phyloP scores from a whole-genome alignment of 1,140 invertebrate genomes.

The Leptinotarsa undecemlineata region DNA sequence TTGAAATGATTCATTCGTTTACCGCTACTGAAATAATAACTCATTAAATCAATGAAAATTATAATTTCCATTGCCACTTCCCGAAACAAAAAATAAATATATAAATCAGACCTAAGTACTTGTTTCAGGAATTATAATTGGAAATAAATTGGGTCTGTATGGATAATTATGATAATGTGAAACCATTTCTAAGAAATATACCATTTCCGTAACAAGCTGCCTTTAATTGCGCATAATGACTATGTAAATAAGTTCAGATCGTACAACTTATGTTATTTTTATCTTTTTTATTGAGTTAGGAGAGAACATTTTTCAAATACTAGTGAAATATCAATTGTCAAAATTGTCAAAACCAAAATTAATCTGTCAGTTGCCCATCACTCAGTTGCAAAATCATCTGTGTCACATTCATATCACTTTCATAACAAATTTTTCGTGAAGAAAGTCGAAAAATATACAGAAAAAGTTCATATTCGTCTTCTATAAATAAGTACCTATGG shows the following conservation, averaged over 20 bases:
- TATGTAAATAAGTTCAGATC: not conserved
- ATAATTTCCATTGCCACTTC: not conserved
- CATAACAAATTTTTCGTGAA: too few relatives aligned
- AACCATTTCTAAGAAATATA: not conserved
- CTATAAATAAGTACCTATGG: too few relatives aligned
- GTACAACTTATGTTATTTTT: too few relatives aligned
- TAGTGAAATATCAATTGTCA: too few relatives aligned
- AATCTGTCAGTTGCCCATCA: too few relatives aligned
- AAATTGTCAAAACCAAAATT: too few relatives aligned
- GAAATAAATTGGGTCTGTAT: not conserved
- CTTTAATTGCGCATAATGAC: not conserved
- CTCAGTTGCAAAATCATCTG: too few relatives aligned
- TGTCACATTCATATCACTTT: too few relatives aligned
- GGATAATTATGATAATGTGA: not conserved
- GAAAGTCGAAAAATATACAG: too few relatives aligned
- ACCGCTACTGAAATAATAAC: not conserved
- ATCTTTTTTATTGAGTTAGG: too few relatives aligned
- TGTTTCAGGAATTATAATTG: not conserved
- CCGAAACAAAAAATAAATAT: not conserved
- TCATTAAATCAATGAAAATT: not conserved
- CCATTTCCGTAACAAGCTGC: conserved; percentile 1
- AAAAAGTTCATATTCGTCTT: too few relatives aligned
- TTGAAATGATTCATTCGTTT: not conserved
- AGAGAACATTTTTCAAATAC: too few relatives aligned
- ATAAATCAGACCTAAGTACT: not conserved